Evolutionary conservation across 1,140 invertebrate genomes (phyloP).

Genomic region (Eubasilissa regina): DNA sequence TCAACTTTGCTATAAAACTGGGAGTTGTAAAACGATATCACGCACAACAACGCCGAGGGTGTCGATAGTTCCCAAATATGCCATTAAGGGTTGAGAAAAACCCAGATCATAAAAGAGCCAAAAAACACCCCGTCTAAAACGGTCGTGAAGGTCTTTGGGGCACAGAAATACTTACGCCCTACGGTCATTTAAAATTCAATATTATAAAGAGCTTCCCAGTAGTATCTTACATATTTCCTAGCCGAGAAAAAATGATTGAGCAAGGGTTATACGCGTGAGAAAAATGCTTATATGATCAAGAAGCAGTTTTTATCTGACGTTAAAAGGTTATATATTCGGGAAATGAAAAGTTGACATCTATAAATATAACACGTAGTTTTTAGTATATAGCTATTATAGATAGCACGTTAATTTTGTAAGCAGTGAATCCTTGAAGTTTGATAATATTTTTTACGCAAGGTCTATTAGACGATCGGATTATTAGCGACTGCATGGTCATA

Average conservation of each 20-base stretch:
- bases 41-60: conserved; percentile 10
- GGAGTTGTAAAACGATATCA: conserved; percentile 12
- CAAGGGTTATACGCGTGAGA: conserved; percentile 1
- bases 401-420: not conserved
- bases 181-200: conserved; percentile 57
- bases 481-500: no score
- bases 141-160: not conserved
- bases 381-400: conserved; percentile 2
- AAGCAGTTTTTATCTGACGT: conserved; percentile 23
- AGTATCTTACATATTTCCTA: conserved; percentile 29
- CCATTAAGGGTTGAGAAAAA: conserved; percentile 34
- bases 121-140: conserved; percentile 20
- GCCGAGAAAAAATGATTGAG: not conserved
- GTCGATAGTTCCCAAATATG: conserved; percentile 1
- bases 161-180: conserved; percentile 7
- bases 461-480: no score
- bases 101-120: conserved; percentile 17
- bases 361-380: conserved; percentile 24
- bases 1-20: conserved; percentile 26
- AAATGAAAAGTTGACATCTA: conserved; percentile 28
- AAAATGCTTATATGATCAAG: conserved; percentile 24
- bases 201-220: conserved; percentile 48
- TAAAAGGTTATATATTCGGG: not conserved
- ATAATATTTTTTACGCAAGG: conserved; percentile 2
- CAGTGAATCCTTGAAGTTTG: not conserved